A percentile compares a stretch with the other conserved stretches of the same genome.
Evolutionary conservation across 2,797 vertebrate species (phyloP).

Genomic region (Pitangus sulphuratus): DNA sequence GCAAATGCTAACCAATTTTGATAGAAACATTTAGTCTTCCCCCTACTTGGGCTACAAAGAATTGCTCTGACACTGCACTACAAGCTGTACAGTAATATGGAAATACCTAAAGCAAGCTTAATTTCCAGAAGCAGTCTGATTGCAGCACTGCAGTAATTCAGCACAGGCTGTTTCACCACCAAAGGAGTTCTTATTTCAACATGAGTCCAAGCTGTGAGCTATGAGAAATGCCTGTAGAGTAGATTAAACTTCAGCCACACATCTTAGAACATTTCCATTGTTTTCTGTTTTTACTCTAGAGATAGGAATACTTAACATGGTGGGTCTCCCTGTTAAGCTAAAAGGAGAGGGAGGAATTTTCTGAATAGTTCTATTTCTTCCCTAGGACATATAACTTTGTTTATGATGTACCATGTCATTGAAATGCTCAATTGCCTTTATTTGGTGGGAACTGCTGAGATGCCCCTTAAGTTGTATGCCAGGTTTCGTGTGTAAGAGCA

Average conservation of each 20-base stretch:
- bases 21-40: not conserved
- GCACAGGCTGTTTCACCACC: not conserved
- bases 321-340: not conserved
- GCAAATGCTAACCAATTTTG: accelerated
- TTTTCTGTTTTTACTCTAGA: not conserved
- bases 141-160: not conserved
- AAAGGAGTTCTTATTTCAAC: not conserved
- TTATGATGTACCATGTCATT: not conserved
- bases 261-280: not conserved
- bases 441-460: not conserved
- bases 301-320: not conserved
- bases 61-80: not conserved
- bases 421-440: not conserved
- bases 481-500: not conserved
- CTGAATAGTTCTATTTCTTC: not conserved
- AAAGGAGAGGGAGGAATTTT: not conserved
- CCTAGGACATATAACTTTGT: accelerated
- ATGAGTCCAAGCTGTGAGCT: not conserved
- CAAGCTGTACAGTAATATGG: not conserved
- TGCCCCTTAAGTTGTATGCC: not conserved
- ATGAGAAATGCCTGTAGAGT: not conserved
- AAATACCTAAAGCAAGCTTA: not conserved
- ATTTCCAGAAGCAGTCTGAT: not conserved
- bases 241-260: not conserved
- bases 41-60: not conserved